phyloP scores from a whole-genome alignment of 2,888 invertebrate genomes.

The Hirtodrosophila histrioides region DNA sequence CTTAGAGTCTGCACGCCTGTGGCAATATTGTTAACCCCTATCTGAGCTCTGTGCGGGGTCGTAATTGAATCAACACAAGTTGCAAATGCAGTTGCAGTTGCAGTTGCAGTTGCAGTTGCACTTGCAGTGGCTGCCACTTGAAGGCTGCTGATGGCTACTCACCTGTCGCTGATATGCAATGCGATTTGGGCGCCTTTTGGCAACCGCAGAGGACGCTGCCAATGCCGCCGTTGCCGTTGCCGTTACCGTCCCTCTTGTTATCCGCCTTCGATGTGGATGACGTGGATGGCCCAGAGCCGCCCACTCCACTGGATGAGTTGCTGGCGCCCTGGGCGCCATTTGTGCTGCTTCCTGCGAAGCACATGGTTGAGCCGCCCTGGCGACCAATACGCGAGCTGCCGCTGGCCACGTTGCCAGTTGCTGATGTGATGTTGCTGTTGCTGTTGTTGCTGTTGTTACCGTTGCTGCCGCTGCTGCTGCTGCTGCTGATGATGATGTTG shows the following conservation, averaged over 20 bases:
- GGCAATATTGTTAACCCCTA: too few relatives aligned
- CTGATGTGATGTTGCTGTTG: slow-evolving; percentile 15
- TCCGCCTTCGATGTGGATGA: slow-evolving; percentile 61
- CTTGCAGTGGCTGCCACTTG: neutral
- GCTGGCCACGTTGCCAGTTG: slow-evolving; percentile 10
- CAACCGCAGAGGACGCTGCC: slow-evolving; percentile 82
- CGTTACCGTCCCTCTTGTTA: slow-evolving; percentile 79
- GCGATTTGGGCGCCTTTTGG: slow-evolving; percentile 84
- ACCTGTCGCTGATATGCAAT: slow-evolving; percentile 85
- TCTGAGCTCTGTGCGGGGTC: too few relatives aligned
- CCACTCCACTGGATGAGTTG: slow-evolving; percentile 32
- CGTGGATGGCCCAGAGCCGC: slow-evolving; percentile 18
- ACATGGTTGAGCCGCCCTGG: slow-evolving; percentile 36
- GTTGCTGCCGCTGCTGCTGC: slow-evolving; percentile 23
- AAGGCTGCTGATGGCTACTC: slow-evolving; percentile 38
- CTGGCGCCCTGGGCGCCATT: slow-evolving; percentile 50
- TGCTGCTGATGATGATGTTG: too few relatives aligned
- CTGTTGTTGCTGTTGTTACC: slow-evolving; percentile 3
- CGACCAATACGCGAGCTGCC: slow-evolving; percentile 35
- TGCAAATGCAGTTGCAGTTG: neutral
- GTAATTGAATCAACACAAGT: slow-evolving; percentile 5
- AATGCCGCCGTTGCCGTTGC: slow-evolving; percentile 52
- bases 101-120: neutral
- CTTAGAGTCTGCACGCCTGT: too few relatives aligned
- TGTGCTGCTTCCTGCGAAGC: slow-evolving; percentile 35